phyloP scores from a whole-genome alignment of 1,140 invertebrate genomes.

The Kradibia gibbosae region DNA sequence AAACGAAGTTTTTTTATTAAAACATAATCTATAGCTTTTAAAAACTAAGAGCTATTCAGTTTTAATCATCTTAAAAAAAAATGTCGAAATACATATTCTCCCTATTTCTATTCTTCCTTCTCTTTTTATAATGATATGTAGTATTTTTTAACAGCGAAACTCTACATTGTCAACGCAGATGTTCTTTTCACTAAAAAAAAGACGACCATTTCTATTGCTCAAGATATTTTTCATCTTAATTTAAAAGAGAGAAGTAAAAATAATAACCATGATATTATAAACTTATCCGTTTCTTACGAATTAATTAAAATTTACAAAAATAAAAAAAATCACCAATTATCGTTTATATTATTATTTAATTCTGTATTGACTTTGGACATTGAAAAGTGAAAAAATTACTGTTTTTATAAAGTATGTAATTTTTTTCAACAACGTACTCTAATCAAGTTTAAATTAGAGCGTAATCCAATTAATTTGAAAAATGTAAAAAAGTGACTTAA shows the following conservation, averaged over 20 bases:
- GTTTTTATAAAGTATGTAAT: no score
- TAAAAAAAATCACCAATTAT: neutral
- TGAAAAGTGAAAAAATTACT: no score
- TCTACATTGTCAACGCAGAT: neutral
- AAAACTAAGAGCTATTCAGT: no score
- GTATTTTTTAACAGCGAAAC: neutral
- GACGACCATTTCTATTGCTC: constrained; percentile 9
- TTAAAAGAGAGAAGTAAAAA: neutral
- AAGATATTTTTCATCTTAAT: neutral
- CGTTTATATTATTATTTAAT: neutral
- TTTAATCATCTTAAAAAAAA: no score
- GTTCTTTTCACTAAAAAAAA: neutral
- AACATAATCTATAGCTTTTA: no score
- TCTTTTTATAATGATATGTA: neutral
- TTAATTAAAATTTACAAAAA: neutral
- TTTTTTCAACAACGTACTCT: no score
- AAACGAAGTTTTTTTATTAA: no score
- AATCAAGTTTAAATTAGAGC: no score
- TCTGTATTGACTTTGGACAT: no score
- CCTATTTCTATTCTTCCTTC: neutral
- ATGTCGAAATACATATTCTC: neutral
- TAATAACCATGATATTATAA: neutral
- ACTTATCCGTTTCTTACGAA: neutral
- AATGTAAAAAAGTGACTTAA: no score
- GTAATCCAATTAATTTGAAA: no score